Conservation (phyloP, 2,113 vertebrate species). For the Vimba vimba region DNA sequence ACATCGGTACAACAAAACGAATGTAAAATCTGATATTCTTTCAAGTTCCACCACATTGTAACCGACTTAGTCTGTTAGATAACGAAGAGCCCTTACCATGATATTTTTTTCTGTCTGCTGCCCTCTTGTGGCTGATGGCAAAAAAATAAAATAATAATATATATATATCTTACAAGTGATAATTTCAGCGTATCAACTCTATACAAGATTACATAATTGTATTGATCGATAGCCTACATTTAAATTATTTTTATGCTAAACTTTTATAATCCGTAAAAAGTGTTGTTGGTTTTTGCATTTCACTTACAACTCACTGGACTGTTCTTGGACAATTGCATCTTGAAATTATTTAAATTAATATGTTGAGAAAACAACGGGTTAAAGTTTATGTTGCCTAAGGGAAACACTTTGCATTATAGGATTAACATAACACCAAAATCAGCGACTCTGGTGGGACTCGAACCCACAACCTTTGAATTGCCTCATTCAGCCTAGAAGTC, state of each 20-base stretch:
- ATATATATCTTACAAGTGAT: background rate
- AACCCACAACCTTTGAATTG: slow-evolving; percentile 1
- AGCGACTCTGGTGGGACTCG: background rate
- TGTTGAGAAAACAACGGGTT: background rate
- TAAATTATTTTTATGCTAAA: background rate
- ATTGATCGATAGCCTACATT: background rate
- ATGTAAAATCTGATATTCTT: background rate
- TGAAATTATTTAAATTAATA: background rate
- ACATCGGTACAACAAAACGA: background rate
- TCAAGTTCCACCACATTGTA: background rate
- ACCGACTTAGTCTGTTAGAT: background rate
- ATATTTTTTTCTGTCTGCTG: background rate
- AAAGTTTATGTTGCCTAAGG: too few species aligned
- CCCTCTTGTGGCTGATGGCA: slow-evolving; percentile 15
- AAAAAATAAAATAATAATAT: background rate
- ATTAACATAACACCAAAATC: background rate
- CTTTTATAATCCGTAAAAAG: background rate
- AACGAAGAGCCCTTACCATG: background rate
- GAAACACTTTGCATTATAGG: background rate
- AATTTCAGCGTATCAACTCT: background rate
- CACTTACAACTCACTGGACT: background rate
- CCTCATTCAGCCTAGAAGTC: background rate
- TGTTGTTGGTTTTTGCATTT: background rate
- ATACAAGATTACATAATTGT: background rate
- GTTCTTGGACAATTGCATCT: background rate